These are phyloP conservation scores for Lathamus discolor DNA, from an alignment of 2,113 vertebrate species.

Conservation along the genomic window DNA sequence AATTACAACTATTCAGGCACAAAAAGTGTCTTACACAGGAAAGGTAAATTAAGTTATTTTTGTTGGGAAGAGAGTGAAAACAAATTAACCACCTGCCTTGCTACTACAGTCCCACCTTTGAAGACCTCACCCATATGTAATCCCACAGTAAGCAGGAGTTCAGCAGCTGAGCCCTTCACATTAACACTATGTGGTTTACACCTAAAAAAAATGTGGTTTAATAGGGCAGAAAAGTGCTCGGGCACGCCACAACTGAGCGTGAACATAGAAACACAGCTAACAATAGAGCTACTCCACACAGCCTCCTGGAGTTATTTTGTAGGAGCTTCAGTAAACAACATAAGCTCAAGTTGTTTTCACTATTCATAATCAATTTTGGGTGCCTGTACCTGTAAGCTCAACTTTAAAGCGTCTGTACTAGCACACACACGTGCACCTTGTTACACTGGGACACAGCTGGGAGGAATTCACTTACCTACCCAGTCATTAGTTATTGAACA, in stretches of 20 bases:
- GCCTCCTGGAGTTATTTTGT: neutral
- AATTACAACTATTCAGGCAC: neutral
- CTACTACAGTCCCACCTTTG: neutral
- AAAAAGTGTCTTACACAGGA: neutral
- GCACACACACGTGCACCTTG: neutral
- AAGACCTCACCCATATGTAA: accelerated
- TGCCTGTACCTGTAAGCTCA: neutral
- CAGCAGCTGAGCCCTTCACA: neutral
- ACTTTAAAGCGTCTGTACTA: neutral
- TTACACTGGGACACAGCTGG: neutral
- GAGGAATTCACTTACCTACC: neutral
- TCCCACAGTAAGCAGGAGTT: neutral
- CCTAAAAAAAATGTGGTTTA: neutral
- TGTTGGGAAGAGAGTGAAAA: neutral
- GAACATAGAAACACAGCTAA: neutral
- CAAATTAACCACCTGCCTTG: neutral
- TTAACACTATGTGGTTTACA: neutral
- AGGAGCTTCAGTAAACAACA: neutral
- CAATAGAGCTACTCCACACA: neutral
- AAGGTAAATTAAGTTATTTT: neutral
- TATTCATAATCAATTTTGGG: neutral
- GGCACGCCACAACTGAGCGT: neutral
- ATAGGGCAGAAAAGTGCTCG: neutral
- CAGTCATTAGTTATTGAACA: neutral
- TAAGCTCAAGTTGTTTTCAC: neutral